A percentile compares a stretch with the other conserved stretches of the same genome.
These are phyloP conservation scores for Benthosema pterotum DNA, from an alignment of 2,797 vertebrate genomes.

Conservation along the genomic window DNA sequence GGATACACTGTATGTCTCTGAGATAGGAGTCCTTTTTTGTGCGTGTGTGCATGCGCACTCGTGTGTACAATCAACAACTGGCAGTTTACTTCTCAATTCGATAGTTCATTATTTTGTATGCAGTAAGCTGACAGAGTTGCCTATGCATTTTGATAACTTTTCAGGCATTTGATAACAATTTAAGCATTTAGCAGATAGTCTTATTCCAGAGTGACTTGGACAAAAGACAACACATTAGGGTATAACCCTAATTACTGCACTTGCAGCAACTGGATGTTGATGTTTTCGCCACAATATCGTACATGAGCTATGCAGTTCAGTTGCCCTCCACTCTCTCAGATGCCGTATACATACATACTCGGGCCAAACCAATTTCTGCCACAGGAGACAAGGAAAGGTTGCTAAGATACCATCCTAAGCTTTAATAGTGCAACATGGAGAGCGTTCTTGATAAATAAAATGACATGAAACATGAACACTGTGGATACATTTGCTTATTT, in stretches of 20 bases:
- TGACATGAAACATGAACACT: not conserved
- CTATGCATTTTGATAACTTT: too few species aligned
- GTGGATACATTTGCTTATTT: not conserved
- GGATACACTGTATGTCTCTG: constrained; percentile 9
- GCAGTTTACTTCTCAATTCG: too few species aligned
- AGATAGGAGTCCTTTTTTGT: constrained; percentile 48
- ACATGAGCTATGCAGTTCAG: constrained; percentile 7
- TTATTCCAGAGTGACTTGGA: too few species aligned
- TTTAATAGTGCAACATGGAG: constrained; percentile 22
- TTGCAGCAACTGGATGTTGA: constrained; percentile 16
- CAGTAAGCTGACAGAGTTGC: too few species aligned
- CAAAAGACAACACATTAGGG: too few species aligned
- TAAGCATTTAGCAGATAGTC: too few species aligned
- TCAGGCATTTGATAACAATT: too few species aligned
- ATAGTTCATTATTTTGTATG: too few species aligned
- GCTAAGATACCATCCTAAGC: constrained; percentile 57
- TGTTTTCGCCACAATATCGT: constrained; percentile 13
- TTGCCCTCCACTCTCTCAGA: not conserved
- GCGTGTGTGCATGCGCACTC: constrained; percentile 10
- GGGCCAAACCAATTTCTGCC: constrained; percentile 30
- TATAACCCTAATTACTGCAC: too few species aligned
- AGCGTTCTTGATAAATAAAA: not conserved
- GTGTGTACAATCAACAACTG: too few species aligned
- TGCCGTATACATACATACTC: not conserved
- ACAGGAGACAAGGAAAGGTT: constrained; percentile 47